phyloP scores from a whole-genome alignment of 1,140 invertebrate species.

The Stenopsyche tienmushanensis region DNA sequence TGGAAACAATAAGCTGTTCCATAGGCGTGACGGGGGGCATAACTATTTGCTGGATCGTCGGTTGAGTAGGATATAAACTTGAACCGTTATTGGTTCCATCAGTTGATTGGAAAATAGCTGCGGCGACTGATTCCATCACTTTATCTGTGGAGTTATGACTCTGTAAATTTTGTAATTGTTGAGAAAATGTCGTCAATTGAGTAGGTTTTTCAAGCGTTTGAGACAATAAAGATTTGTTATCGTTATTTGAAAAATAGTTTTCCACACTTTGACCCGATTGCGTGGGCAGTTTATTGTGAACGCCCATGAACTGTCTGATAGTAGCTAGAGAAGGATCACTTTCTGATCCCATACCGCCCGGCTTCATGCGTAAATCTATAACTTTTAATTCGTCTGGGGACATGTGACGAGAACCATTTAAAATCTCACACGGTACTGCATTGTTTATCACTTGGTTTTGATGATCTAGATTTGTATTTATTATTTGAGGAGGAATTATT shows the following conservation, averaged over 20 bases:
- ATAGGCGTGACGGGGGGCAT: slow-evolving; percentile 43
- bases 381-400: slow-evolving; percentile 42
- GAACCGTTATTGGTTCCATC: slow-evolving; percentile 35
- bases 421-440: neutral
- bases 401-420: slow-evolving; percentile 13
- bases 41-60: slow-evolving; percentile 29
- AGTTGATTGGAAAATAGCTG: slow-evolving; percentile 54
- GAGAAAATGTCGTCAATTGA: slow-evolving; percentile 48
- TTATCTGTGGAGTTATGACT: slow-evolving; percentile 55
- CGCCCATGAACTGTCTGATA: slow-evolving; percentile 48
- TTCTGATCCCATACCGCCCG: slow-evolving; percentile 50
- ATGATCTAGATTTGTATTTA: neutral
- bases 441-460: slow-evolving; percentile 5
- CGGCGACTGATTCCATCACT: slow-evolving; percentile 55
- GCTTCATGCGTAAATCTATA: slow-evolving; percentile 59
- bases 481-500: neutral
- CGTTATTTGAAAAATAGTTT: slow-evolving; percentile 61
- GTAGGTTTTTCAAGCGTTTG: slow-evolving; percentile 44
- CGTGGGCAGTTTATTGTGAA: slow-evolving; percentile 53
- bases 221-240: slow-evolving; percentile 46
- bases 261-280: slow-evolving; percentile 61
- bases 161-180: slow-evolving; percentile 53
- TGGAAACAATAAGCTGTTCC: slow-evolving; percentile 30
- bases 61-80: slow-evolving; percentile 31
- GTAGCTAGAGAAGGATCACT: slow-evolving; percentile 45